These are phyloP conservation scores for Pachyseris speciosa DNA, from an alignment of 64 coral and sea anemone genomes.

Conservation along the genomic window DNA sequence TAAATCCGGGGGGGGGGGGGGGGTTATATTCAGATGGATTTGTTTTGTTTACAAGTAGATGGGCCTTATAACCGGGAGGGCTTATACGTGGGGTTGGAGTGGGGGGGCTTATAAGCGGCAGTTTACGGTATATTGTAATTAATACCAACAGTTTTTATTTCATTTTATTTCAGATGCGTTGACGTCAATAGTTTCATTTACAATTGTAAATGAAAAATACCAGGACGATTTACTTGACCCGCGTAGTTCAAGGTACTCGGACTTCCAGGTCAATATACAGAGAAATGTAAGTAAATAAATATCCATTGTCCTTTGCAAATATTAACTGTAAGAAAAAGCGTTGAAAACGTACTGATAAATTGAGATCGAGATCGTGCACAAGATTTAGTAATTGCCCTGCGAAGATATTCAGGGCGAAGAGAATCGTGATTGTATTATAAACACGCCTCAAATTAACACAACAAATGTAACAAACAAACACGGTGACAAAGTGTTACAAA, in stretches of 20 bases:
- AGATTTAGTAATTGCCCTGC: too few relatives aligned
- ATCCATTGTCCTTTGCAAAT: neutral
- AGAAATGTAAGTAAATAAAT: slow-evolving; percentile 13
- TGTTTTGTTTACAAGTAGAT: neutral
- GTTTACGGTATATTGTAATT: neutral
- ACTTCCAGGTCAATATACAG: neutral
- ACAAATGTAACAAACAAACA: too few relatives aligned
- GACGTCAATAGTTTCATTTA: slow-evolving; percentile 29
- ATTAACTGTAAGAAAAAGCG: too few relatives aligned
- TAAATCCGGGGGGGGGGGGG: too few relatives aligned
- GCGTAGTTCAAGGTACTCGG: neutral
- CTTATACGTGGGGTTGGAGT: too few relatives aligned
- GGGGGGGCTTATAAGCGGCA: neutral
- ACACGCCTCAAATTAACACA: too few relatives aligned
- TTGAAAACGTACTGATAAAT: too few relatives aligned
- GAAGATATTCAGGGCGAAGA: too few relatives aligned
- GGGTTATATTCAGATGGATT: too few relatives aligned
- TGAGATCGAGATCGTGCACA: too few relatives aligned
- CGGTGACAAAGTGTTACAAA: too few relatives aligned
- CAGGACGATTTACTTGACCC: neutral
- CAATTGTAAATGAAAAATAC: slow-evolving; percentile 11
- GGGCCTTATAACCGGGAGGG: neutral
- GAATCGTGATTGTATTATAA: too few relatives aligned
- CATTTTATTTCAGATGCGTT: neutral
- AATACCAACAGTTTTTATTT: neutral